These are phyloP conservation scores for Poeciliopsis paucimaculata DNA, from an alignment of 2,797 vertebrate species.

Conservation along the genomic window DNA sequence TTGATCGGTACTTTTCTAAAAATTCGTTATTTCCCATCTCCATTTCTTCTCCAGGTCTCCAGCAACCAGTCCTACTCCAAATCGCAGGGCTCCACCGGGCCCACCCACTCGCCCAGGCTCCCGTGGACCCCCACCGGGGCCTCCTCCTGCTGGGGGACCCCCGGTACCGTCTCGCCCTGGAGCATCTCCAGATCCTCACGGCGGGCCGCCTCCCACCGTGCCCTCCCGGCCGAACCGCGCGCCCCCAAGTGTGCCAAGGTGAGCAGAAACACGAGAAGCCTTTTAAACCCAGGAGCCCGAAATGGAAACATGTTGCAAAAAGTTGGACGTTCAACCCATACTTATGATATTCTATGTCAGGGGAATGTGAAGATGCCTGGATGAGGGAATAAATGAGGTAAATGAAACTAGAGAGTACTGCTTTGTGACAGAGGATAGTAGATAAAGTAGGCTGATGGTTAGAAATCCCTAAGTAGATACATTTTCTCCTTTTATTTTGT, in stretches of 20 bases:
- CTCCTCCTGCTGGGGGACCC: slow-evolving; percentile 90
- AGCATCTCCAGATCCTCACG: slow-evolving; percentile 93
- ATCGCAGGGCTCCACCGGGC: slow-evolving; percentile 94
- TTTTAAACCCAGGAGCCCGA: not conserved
- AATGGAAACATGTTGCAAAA: not conserved
- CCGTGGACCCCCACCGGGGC: slow-evolving; percentile 91
- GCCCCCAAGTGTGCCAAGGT: slow-evolving; percentile 97
- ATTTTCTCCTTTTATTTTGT: not conserved
- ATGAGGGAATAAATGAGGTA: slow-evolving; percentile 67
- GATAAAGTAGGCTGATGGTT: slow-evolving; percentile 33
- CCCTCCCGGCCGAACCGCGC: slow-evolving; percentile 97
- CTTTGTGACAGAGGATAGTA: slow-evolving; percentile 44
- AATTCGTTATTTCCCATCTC: not conserved
- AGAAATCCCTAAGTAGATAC: slow-evolving; percentile 32
- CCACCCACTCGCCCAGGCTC: slow-evolving; percentile 91
- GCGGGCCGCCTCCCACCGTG: slow-evolving; percentile 94
- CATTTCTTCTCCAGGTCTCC: slow-evolving; percentile 84
- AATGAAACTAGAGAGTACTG: slow-evolving; percentile 45
- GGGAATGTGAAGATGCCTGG: slow-evolving; percentile 72
- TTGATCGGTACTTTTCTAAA: not conserved
- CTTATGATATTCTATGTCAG: slow-evolving; percentile 39
- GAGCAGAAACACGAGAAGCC: slow-evolving; percentile 66
- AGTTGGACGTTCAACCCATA: slow-evolving; percentile 18
- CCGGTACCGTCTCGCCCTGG: slow-evolving; percentile 96
- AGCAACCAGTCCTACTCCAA: slow-evolving; percentile 94